Conservation (phyloP, 2,797 vertebrate species). For the Kryptolebias ocellatus region DNA sequence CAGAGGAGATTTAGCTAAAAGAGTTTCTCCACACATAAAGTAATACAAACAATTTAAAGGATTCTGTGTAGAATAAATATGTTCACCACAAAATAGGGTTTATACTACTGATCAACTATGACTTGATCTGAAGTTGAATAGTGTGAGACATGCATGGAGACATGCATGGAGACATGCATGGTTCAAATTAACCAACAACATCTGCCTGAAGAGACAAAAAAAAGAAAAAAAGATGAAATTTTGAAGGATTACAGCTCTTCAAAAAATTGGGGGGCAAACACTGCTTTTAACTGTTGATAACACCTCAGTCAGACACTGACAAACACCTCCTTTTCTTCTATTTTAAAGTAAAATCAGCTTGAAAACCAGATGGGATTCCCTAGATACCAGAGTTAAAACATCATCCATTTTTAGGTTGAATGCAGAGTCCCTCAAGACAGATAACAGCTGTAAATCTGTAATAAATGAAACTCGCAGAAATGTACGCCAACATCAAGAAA, state of each 20-base stretch:
- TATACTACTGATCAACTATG: background rate
- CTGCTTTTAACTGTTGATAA: background rate
- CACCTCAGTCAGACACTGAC: background rate
- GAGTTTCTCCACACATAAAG: too few relatives aligned
- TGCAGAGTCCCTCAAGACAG: background rate
- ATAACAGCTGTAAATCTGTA: background rate
- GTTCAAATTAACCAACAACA: background rate
- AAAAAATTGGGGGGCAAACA: background rate
- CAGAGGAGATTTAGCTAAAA: too few relatives aligned
- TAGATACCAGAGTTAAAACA: background rate
- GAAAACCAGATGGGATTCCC: background rate
- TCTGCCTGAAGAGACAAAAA: background rate
- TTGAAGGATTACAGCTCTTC: background rate
- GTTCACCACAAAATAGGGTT: background rate
- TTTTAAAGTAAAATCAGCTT: background rate
- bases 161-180: too few relatives aligned
- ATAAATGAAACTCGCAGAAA: background rate
- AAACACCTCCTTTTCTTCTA: too few relatives aligned
- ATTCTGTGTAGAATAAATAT: background rate
- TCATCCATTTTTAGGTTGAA: background rate
- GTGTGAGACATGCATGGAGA: background rate
- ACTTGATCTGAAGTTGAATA: background rate
- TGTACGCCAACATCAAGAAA: background rate
- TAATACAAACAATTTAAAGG: too few relatives aligned
- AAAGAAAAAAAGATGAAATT: background rate